Percentiles rank a stretch among this genome's conserved stretches.
phyloP scores from a whole-genome alignment of 2,888 invertebrate genomes.

The Caradrina kadenii region DNA sequence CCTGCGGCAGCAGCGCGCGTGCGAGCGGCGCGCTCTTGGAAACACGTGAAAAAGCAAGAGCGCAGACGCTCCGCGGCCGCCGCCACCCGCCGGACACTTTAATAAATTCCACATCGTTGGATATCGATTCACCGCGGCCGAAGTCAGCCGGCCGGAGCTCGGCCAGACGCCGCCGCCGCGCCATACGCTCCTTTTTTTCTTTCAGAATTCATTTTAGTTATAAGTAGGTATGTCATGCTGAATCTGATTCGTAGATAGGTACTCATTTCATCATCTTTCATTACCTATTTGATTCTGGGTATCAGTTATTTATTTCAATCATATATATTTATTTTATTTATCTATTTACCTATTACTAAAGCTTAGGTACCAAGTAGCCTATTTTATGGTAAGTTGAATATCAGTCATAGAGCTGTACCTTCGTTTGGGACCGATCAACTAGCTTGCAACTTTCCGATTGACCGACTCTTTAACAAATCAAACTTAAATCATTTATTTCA shows the following conservation, averaged over 20 bases:
- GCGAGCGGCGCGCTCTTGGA: conserved; percentile 69
- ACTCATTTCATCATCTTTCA: neutral
- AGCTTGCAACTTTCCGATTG: no score
- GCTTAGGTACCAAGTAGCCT: no score
- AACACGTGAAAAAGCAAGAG: conserved; percentile 84
- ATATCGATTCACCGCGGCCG: conserved; percentile 75
- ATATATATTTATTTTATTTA: no score
- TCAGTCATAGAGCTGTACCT: no score
- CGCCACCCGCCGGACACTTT: conserved; percentile 66
- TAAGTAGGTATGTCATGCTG: neutral
- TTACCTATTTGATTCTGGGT: no score
- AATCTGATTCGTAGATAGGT: neutral
- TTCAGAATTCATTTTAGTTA: conserved; percentile 42
- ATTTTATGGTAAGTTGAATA: no score
- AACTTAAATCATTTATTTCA: no score
- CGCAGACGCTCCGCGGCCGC: conserved; percentile 78
- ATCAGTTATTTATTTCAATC: no score
- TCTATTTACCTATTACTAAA: no score
- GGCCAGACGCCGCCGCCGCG: conserved; percentile 14
- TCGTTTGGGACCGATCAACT: no score
- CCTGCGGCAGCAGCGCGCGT: conserved; percentile 29
- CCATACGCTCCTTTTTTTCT: conserved; percentile 35
- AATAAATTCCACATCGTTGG: conserved; percentile 75
- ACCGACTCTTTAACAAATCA: no score
- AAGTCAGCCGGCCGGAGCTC: conserved; percentile 26